These are phyloP conservation scores for Vollenhovia emeryi DNA, from an alignment of 1,140 invertebrate genomes.

Conservation along the genomic window DNA sequence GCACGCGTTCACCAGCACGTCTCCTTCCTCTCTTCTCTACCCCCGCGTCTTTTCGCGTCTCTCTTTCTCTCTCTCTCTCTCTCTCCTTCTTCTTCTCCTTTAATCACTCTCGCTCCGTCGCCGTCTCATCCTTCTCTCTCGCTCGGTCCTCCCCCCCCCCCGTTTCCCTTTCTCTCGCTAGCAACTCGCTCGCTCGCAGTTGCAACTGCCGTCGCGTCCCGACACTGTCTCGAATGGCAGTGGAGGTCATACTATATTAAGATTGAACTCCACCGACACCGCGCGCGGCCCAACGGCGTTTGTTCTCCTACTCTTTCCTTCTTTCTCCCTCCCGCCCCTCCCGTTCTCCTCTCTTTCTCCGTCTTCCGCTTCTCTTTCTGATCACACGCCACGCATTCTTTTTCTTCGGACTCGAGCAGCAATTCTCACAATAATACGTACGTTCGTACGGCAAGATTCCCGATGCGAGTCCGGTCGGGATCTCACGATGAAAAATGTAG, in stretches of 20 bases:
- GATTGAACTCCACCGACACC: conserved; percentile 86
- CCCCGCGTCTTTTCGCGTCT: conserved; percentile 40
- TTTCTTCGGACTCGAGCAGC: conserved; percentile 5
- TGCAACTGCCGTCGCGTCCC: conserved; percentile 74
- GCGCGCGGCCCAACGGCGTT: conserved; percentile 74
- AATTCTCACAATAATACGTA: conserved; percentile 58
- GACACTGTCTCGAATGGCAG: conserved; percentile 77
- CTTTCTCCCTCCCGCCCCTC: conserved; percentile 32
- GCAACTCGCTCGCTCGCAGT: conserved; percentile 32
- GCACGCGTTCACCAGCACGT: conserved; percentile 71
- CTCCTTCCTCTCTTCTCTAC: not conserved
- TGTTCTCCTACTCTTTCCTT: conserved; percentile 69
- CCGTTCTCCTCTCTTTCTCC: not conserved
- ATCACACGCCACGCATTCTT: conserved; percentile 31
- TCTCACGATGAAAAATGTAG: conserved; percentile 58
- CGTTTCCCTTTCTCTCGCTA: conserved; percentile 39
- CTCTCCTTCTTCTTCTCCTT: conserved; percentile 47
- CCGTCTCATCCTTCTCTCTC: conserved; percentile 14
- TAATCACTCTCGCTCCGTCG: conserved; percentile 61
- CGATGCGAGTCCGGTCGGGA: conserved; percentile 16
- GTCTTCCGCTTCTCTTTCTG: conserved; percentile 38
- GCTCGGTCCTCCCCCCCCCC: conserved; percentile 27
- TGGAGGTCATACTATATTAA: conserved; percentile 86
- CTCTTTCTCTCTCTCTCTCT: conserved; percentile 40
- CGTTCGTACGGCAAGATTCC: conserved; percentile 34